Evolutionary conservation across 1,140 invertebrate species (phyloP).

Genomic region (Ips nitidus): DNA sequence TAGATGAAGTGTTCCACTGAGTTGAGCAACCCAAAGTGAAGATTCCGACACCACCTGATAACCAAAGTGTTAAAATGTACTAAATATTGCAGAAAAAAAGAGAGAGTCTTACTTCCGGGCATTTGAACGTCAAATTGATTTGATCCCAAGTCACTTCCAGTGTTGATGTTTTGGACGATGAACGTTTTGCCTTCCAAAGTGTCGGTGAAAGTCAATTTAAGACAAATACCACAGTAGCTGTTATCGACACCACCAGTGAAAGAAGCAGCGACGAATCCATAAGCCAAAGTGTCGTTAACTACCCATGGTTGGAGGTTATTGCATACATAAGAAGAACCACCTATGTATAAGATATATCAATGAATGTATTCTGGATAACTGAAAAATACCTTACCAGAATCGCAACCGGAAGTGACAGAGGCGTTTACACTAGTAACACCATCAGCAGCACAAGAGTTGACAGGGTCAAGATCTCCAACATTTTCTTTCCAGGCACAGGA

Average conservation of each 20-base stretch:
- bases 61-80: neutral
- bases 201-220: slow-evolving; percentile 23
- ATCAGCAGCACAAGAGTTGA: slow-evolving; percentile 25
- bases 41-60: slow-evolving; percentile 32
- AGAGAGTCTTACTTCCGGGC: slow-evolving; percentile 26
- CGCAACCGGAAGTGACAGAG: slow-evolving; percentile 26
- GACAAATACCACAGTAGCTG: slow-evolving; percentile 27
- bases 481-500: slow-evolving; percentile 36
- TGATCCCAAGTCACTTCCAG: slow-evolving; percentile 26
- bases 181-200: slow-evolving; percentile 28
- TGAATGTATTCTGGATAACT: neutral
- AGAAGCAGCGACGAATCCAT: slow-evolving; percentile 35
- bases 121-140: slow-evolving; percentile 38
- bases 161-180: slow-evolving; percentile 31
- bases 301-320: slow-evolving; percentile 29
- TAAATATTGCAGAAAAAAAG: slow-evolving; percentile 4
- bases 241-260: slow-evolving; percentile 33
- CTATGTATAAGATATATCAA: neutral
- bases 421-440: slow-evolving; percentile 21
- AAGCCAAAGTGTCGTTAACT: slow-evolving; percentile 24
- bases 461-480: slow-evolving; percentile 11
- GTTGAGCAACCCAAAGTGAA: slow-evolving; percentile 22
- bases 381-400: slow-evolving; percentile 5
- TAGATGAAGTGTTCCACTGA: slow-evolving; percentile 24
- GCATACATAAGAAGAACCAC: slow-evolving; percentile 31